Evolutionary conservation across 2,888 invertebrate species (phyloP).

Genomic region (Frankliniella fusca): DNA sequence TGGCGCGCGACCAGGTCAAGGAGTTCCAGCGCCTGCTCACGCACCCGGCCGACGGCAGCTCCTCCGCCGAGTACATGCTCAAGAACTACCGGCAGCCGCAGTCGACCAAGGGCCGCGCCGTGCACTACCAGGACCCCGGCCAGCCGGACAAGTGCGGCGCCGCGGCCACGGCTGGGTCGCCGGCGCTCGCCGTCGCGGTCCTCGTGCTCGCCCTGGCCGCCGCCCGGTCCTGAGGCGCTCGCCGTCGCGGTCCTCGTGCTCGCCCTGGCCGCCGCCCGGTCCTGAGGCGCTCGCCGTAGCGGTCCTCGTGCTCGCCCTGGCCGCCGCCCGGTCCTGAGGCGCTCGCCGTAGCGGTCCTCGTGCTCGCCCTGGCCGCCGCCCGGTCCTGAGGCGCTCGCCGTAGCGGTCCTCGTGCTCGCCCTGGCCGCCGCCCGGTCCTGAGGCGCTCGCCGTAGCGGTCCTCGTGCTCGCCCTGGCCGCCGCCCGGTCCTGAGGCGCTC

Average conservation of each 20-base stretch:
- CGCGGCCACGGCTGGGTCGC: not conserved
- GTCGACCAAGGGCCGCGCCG: not conserved
- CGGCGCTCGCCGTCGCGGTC: not conserved
- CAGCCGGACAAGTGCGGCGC: constrained; percentile 5
- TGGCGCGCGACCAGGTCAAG: not conserved
- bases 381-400: no score
- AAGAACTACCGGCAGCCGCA: constrained; percentile 7
- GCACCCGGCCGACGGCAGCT: not conserved
- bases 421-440: no score
- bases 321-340: no score
- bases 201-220: not conserved
- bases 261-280: no score
- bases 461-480: no score
- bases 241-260: no score
- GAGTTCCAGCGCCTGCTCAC: not conserved
- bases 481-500: not conserved
- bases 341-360: no score
- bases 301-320: no score
- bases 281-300: no score
- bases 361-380: no score
- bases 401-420: no score
- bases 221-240: not conserved
- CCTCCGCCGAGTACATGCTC: not conserved
- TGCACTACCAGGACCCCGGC: constrained; percentile 3
- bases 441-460: no score